A percentile compares a stretch with the other conserved stretches of the same genome.
Conservation (phyloP, 2,797 vertebrate species). For the Halcyon smyrnensis region DNA sequence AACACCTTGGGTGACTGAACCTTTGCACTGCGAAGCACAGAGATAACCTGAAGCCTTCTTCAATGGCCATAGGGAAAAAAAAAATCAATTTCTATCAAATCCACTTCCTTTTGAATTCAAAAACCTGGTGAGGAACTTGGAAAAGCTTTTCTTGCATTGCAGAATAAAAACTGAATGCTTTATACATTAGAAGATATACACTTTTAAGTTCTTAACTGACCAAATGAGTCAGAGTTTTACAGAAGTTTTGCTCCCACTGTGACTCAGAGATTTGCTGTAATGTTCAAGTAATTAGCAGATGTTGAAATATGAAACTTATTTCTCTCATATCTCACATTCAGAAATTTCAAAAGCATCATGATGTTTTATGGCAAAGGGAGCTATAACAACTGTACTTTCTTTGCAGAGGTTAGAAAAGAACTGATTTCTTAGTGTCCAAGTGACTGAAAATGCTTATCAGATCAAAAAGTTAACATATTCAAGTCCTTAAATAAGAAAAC, state of each 20-base stretch:
- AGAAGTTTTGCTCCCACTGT: background rate
- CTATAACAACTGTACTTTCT: background rate
- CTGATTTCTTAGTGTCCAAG: background rate
- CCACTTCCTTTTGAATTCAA: background rate
- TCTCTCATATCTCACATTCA: background rate
- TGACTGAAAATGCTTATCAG: background rate
- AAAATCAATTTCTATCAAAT: background rate
- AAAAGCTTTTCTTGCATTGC: background rate
- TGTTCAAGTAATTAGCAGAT: slow-evolving; percentile 14
- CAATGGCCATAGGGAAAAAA: background rate
- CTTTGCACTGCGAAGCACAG: background rate
- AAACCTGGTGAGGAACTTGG: background rate
- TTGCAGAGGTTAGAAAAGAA: background rate
- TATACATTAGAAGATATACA: background rate
- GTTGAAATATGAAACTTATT: background rate
- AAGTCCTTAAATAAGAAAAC: background rate
- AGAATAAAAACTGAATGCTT: background rate
- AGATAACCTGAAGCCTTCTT: background rate
- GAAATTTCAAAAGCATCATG: slow-evolving; percentile 22
- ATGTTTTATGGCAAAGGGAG: slow-evolving; percentile 20
- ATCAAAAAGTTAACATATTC: background rate
- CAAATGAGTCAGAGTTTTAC: background rate
- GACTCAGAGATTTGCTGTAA: background rate
- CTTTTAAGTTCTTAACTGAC: background rate
- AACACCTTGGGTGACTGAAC: background rate